Evolutionary conservation across 2,888 invertebrate species (phyloP).

Genomic region (Eurytoma californica): DNA sequence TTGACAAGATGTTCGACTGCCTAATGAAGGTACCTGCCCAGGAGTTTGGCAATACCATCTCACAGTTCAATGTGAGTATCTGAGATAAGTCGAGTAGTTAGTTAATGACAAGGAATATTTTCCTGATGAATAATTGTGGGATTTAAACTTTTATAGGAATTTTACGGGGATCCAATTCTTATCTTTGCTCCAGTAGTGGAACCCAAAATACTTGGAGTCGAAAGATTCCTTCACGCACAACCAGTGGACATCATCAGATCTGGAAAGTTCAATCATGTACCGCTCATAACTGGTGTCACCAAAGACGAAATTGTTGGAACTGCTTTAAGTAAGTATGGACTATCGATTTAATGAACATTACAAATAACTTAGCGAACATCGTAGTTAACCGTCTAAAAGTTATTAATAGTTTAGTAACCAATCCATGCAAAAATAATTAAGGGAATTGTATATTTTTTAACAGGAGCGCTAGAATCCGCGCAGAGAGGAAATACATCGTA

Average conservation of each 20-base stretch:
- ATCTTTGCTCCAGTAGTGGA: constrained; percentile 67
- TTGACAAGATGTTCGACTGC: constrained; percentile 78
- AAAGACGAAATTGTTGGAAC: constrained; percentile 81
- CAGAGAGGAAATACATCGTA: constrained; percentile 10
- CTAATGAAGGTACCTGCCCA: constrained; percentile 70
- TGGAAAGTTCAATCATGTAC: constrained; percentile 79
- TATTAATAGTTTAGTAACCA: background rate
- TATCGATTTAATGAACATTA: background rate
- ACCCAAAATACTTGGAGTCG: constrained; percentile 79
- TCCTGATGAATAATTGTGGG: constrained; percentile 62
- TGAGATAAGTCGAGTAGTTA: background rate
- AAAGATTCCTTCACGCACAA: constrained; percentile 79
- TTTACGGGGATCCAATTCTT: constrained; percentile 76
- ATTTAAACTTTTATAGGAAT: constrained; percentile 74
- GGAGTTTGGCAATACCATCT: constrained; percentile 12
- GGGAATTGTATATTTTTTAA: background rate
- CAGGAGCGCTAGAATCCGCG: background rate
- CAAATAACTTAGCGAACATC: no score
- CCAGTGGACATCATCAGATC: constrained; percentile 78
- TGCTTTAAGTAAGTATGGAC: constrained; percentile 78
- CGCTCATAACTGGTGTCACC: constrained; percentile 79
- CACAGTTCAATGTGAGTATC: constrained; percentile 3
- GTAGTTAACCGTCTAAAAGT: no score
- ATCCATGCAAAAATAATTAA: background rate
- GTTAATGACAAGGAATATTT: background rate